Evolutionary conservation across 2,797 vertebrate genomes (phyloP).

Genomic region (Myotis pilosus): DNA sequence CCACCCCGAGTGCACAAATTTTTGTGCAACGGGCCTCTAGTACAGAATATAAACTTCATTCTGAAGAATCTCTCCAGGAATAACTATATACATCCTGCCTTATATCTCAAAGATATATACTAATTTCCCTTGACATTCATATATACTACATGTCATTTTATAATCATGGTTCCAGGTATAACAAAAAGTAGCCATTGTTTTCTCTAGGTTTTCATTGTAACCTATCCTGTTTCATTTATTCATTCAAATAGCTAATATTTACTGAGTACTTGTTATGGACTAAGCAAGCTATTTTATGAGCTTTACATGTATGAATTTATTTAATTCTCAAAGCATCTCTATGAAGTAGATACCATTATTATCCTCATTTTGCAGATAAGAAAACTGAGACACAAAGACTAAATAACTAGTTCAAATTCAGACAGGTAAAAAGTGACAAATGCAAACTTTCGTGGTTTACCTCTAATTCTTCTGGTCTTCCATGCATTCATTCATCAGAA

Average conservation of each 20-base stretch:
- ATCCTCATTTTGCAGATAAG: not conserved
- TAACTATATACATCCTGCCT: not conserved
- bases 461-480: not conserved
- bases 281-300: not conserved
- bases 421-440: not conserved
- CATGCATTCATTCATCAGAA: constrained; percentile 15
- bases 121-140: constrained; percentile 34
- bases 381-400: constrained; percentile 13
- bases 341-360: not conserved
- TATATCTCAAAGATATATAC: not conserved
- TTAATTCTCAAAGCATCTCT: constrained; percentile 37
- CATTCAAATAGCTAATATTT: constrained; percentile 25
- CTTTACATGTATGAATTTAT: not conserved
- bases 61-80: constrained; percentile 31
- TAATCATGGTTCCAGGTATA: not conserved
- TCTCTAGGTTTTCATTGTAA: constrained; percentile 33
- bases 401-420: constrained; percentile 30
- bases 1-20: too few species aligned
- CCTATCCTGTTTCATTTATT: not conserved
- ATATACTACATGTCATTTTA: not conserved
- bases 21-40: too few species aligned
- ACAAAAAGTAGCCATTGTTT: not conserved
- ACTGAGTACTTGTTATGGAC: not conserved
- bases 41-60: constrained; percentile 9
- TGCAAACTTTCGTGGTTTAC: not conserved